These are phyloP conservation scores for Caenorhabditis remanei DNA, from an alignment of 1,140 invertebrate genomes.

Conservation along the genomic window DNA sequence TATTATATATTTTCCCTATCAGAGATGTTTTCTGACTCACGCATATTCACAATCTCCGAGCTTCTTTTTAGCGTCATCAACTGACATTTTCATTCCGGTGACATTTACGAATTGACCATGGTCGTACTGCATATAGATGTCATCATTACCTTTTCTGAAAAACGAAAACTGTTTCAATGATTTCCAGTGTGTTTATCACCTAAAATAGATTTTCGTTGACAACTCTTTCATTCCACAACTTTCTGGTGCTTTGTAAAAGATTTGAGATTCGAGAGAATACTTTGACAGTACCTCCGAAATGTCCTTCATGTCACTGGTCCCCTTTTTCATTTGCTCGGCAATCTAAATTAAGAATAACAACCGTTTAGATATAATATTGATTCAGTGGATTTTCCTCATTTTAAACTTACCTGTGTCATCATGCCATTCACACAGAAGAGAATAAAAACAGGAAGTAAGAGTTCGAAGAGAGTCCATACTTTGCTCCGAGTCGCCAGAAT, in stretches of 20 bases:
- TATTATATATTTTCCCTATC: no score
- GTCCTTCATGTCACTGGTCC: no score
- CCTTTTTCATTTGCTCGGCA: no score
- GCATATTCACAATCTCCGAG: background rate
- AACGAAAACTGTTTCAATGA: background rate
- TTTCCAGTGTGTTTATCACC: background rate
- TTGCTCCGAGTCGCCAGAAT: conserved; percentile 17
- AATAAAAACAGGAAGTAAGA: background rate
- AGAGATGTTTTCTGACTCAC: background rate
- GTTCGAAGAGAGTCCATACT: background rate
- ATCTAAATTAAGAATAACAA: no score
- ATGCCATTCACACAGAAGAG: conserved; percentile 6
- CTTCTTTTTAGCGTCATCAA: background rate
- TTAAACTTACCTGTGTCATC: background rate
- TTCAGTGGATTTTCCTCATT: no score
- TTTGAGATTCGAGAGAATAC: no score
- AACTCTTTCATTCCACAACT: background rate
- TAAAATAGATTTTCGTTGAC: background rate
- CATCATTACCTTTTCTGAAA: background rate
- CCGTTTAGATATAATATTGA: no score
- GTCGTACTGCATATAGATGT: background rate
- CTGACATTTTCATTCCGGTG: background rate
- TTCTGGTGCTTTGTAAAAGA: no score
- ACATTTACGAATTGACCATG: no score
- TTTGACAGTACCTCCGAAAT: no score